These are phyloP conservation scores for Merluccius polli DNA, from an alignment of 2,797 vertebrate species.

Conservation along the genomic window DNA sequence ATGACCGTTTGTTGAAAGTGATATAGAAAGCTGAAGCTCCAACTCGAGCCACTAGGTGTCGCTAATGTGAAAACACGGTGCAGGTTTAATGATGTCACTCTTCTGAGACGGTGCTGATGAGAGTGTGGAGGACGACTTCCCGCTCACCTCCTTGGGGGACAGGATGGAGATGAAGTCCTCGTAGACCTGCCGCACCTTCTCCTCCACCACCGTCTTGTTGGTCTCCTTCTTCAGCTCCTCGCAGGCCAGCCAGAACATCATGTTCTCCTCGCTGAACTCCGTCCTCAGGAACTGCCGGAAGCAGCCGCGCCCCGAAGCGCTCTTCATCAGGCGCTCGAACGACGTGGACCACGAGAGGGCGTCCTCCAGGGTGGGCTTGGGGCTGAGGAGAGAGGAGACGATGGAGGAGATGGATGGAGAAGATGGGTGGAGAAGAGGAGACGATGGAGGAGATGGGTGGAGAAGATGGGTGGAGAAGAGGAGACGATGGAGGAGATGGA, in stretches of 20 bases:
- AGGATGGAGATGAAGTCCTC: slow-evolving; percentile 98
- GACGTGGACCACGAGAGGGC: slow-evolving; percentile 84
- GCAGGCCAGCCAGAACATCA: slow-evolving; percentile 98
- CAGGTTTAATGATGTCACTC: not conserved
- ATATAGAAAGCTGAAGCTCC: not conserved
- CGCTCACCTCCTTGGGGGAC: slow-evolving; percentile 92
- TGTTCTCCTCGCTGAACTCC: slow-evolving; percentile 98
- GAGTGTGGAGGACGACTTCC: not conserved
- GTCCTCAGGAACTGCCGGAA: slow-evolving; percentile 93
- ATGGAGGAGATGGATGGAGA: not conserved
- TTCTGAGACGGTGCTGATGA: not conserved
- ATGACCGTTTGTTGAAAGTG: too few species aligned
- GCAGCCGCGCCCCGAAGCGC: slow-evolving; percentile 82
- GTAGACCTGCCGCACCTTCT: slow-evolving; percentile 93
- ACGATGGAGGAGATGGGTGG: not conserved
- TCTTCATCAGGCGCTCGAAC: slow-evolving; percentile 91
- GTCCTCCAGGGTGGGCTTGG: slow-evolving; percentile 85
- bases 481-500: too few species aligned
- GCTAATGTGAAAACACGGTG: not conserved
- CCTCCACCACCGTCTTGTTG: slow-evolving; percentile 85
- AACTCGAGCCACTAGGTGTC: not conserved
- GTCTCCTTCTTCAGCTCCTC: slow-evolving; percentile 95
- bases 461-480: not conserved
- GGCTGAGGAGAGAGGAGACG: slow-evolving; percentile 58
- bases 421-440: too few species aligned